Evolutionary conservation across 2,888 invertebrate species (phyloP), one percentile per base, ranked within the genome.

Genomic region (Melanophora roralis): DNA sequence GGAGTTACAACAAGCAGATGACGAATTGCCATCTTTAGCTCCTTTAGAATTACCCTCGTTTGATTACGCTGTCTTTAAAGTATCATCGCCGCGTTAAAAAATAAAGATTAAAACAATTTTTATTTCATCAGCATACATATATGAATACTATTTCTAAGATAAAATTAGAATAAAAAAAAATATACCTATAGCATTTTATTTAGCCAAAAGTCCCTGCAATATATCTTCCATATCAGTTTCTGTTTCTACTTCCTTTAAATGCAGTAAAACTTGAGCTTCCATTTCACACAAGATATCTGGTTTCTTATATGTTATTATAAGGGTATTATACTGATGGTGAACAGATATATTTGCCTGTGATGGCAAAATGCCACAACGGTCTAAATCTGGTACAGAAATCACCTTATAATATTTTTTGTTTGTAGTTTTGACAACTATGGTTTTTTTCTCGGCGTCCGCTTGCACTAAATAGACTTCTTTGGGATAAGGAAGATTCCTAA

Each of bases 331-430:
- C 85, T 94, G 93, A 89, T 96, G 95, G 49, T 91, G 91, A 82
- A 92, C 92, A 51, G 93, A 91, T 82, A 96, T 91, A 85, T 92
- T 92, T 1, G 91, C 91, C 86, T 95, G 94, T 55, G 92, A 92
- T 23, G 93, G 91, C 11, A 90, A 87, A 62, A 94, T 83, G 72
- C 92, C 92, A 19, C 94, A 91, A 83, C 96, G 91, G 75, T 93
- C 91, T 55, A 96, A 88, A 85, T 96, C 96, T 9, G 94, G 94
- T 32, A 95, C 90, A 38, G 88, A 85, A 9, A 96, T 90, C 83
- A 93, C 93, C 86, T 96, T 96, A 85, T 92, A 96, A 89, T 95
- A 96, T 83, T 96, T 96, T 86, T 95, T 96, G 88, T 96, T 96
- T 3, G 91, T 92, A 11, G 96, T 96, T 73, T 94, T 91, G 3